These are phyloP conservation scores for Acrocera orbiculus DNA, from an alignment of 2,888 invertebrate genomes.

Conservation along the genomic window DNA sequence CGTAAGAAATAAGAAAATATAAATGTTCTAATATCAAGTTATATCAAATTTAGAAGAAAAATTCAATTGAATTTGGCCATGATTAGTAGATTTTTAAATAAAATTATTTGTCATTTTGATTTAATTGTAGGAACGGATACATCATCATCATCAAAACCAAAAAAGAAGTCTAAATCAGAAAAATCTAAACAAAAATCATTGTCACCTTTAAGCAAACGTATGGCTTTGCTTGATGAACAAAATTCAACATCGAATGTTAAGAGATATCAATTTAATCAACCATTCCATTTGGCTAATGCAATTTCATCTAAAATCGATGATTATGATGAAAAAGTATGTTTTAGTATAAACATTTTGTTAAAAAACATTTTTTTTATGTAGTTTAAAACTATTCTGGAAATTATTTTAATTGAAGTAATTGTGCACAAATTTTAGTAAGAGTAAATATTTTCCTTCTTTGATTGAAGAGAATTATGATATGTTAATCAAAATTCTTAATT, in stretches of 20 bases:
- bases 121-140: conserved; percentile 5
- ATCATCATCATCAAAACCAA: conserved; percentile 2
- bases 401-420: background rate
- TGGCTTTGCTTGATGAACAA: conserved; percentile 51
- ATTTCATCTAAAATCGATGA: conserved; percentile 27
- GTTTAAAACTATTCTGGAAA: background rate
- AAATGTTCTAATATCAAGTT: no score
- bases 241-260: conserved; percentile 22
- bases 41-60: no score
- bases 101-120: conserved; percentile 8
- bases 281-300: conserved; percentile 32
- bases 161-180: conserved; percentile 4
- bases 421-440: no score
- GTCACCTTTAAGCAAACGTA: conserved; percentile 66
- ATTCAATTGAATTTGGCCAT: no score
- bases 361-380: conserved; percentile 1
- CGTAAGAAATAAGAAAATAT: no score
- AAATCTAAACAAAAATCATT: conserved; percentile 45
- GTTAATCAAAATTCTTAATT: no score
- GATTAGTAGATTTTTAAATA: no score
- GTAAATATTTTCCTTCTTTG: no score
- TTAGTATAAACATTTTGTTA: background rate
- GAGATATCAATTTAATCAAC: conserved; percentile 47
- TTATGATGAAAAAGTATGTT: conserved; percentile 44
- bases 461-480: no score